Evolutionary conservation across 37 sponge, comb jelly and placozoan genomes (phyloP), one percentile per base, ranked within the genome.

Genomic region (Haliclona indistincta): DNA sequence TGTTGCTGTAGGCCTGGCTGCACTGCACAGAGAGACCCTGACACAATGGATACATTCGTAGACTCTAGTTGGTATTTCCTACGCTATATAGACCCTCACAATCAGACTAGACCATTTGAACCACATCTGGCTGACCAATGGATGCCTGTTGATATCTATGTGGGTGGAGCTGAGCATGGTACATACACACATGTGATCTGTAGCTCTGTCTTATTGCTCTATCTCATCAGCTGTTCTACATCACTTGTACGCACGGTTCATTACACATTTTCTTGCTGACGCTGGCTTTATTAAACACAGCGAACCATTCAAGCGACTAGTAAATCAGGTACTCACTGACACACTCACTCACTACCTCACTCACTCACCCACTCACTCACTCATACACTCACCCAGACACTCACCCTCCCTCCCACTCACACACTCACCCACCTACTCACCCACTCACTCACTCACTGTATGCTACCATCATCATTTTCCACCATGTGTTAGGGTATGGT

Each of bases 11-110:
- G 87, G 54, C 56, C 68, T 44, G 76, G 75, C 7, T 40, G 75
- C 37, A 13, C 36, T 63, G 90, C 90, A 3, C 38, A 23, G 68
- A 62, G 91, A 41, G 94, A 94, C 42, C 82, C 87, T 38, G 94
- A 94, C 60, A 89, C 94, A 33, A 89, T 94, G 80, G 94, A 94
- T 67, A 94, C 94, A 7, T 94, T 94, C 49, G 80, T 94, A 40
- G 94, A 94, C 75, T 94, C 94, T 1, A 74, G 91, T 0, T 94
- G 94, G 94, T 94, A 94, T 71, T 94, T 89, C 54, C 74, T 94
- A 51, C 63, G 94, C 35, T 94, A 58, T 45, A 56, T 73, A 37
- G 80, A 86, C 47, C 91, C 87, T 22, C 30, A 58, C 35, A 65
- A 80, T 45, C 19, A 54, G 4, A 29, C 25, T 17, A 58, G 25